Percentiles rank a stretch among this genome's conserved stretches.
Evolutionary conservation across 2,888 invertebrate species (phyloP).

Genomic region (Esperia sulphurella): DNA sequence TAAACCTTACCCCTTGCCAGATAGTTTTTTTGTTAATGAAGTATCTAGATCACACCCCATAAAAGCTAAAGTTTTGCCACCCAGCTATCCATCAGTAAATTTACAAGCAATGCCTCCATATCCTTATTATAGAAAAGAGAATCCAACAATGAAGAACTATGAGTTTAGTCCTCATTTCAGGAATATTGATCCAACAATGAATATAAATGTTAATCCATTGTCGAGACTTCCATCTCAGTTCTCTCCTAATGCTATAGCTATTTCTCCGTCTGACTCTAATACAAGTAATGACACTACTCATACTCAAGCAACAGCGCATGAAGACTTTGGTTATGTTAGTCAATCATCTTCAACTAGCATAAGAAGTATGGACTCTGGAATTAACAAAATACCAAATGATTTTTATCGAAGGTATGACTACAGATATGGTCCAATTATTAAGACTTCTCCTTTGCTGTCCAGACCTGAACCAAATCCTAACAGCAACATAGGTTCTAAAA

Average conservation of each 20-base stretch:
- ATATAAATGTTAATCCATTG: slow-evolving; percentile 40
- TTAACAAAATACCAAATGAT: slow-evolving; percentile 49
- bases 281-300: slow-evolving; percentile 61
- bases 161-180: slow-evolving; percentile 55
- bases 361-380: slow-evolving; percentile 58
- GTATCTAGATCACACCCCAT: slow-evolving; percentile 41
- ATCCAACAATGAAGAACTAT: slow-evolving; percentile 44
- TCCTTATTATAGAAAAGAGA: slow-evolving; percentile 59
- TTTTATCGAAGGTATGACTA: slow-evolving; percentile 52
- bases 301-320: slow-evolving; percentile 50
- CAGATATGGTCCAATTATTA: slow-evolving; percentile 41
- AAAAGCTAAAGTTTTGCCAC: slow-evolving; percentile 50
- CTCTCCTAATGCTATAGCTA: slow-evolving; percentile 63
- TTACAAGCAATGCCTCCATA: slow-evolving; percentile 48
- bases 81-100: slow-evolving; percentile 49
- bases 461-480: slow-evolving; percentile 33
- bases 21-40: slow-evolving; percentile 58
- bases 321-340: slow-evolving; percentile 73
- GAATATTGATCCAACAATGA: slow-evolving; percentile 47
- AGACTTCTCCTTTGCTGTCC: slow-evolving; percentile 30
- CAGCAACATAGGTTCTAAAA: slow-evolving; percentile 32
- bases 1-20: slow-evolving; percentile 48
- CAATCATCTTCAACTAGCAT: slow-evolving; percentile 67
- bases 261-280: slow-evolving; percentile 69
- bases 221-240: slow-evolving; percentile 56